Evolutionary conservation across 2,888 invertebrate species (phyloP), one percentile per base, ranked within the genome.

Genomic region (Cosmia trapezina): DNA sequence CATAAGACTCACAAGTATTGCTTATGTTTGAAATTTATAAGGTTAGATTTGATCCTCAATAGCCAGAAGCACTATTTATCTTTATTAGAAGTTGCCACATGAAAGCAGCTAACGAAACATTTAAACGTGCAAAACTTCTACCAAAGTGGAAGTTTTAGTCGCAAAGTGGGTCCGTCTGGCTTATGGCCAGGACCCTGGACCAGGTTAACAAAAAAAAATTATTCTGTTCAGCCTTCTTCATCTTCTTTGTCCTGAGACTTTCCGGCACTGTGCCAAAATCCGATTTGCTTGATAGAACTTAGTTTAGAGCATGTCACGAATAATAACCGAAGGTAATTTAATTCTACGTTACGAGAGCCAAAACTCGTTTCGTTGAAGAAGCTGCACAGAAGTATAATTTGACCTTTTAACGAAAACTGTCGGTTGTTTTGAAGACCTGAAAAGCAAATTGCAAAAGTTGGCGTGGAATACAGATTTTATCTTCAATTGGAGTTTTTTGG

Each of bases 241-340:
- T 73, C 68, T 62, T 66, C 61, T 71, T 64, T 61, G 49, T 81
- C 49, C 54, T 47, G 47, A 63, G 43, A 49, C 37, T 61, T 72
- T 49, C 64, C 67, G 80, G 83, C 79, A 65, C 12, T 45, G 45
- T 73, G 65, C 68, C 73, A 79, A 64, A 12, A 54, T 54, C 56
- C n/a, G 59, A 62, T 68, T 51, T 57, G 68, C 64, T 68, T 61
- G 56, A 78, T 45, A 61, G 64, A 82, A 64, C 59, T 64, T 53
- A n/a, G n/a, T 62, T 64, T 43, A 65, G 43, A 76, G 51, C 63
- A 69, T 43, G 41, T 47, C 54, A 37, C 51, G 22, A 61, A 74
- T 74, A 53, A 65, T 56, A 65, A 65, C 33, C 54, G 17, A 59
- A 54, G 3, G 45, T 80, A 65, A 65, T 76, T 77, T 47, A 75